Evolutionary conservation across 2,797 vertebrate species (phyloP).

Genomic region (Choloepus didactylus): DNA sequence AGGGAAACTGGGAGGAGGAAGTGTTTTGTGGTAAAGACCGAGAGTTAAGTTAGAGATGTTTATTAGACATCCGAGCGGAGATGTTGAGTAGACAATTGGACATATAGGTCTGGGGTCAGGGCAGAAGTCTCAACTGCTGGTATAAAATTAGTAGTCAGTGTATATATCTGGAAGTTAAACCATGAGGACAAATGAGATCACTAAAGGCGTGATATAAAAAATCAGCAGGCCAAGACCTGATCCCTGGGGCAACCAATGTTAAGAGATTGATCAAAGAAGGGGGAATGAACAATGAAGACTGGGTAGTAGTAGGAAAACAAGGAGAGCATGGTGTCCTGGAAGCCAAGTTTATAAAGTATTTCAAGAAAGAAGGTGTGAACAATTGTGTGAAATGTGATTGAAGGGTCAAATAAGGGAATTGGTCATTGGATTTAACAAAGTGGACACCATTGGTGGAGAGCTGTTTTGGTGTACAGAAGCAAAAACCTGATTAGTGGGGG

Average conservation of each 20-base stretch:
- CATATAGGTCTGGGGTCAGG: background rate
- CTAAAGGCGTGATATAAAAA: background rate
- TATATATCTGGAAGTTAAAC: background rate
- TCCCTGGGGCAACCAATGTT: background rate
- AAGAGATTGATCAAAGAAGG: background rate
- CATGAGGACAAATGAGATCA: background rate
- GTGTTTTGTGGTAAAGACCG: background rate
- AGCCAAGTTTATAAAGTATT: conserved; percentile 18
- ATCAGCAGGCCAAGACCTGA: background rate
- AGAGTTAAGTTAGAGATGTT: background rate
- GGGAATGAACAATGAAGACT: background rate
- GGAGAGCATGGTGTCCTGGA: background rate
- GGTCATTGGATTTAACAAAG: background rate
- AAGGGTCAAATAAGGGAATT: background rate
- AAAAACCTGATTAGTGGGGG: background rate
- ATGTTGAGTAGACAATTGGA: background rate
- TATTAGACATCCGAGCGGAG: background rate
- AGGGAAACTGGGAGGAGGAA: background rate
- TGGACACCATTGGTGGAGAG: background rate
- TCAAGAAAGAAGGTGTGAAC: background rate
- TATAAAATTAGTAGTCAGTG: background rate
- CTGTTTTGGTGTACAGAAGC: background rate
- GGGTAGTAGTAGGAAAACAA: conserved; percentile 24
- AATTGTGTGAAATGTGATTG: background rate
- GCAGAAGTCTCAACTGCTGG: background rate